A percentile compares a stretch with the other conserved stretches of the same genome.
These are phyloP conservation scores for Pollimyrus isidori DNA, from an alignment of 2,113 vertebrate genomes.

Conservation along the genomic window DNA sequence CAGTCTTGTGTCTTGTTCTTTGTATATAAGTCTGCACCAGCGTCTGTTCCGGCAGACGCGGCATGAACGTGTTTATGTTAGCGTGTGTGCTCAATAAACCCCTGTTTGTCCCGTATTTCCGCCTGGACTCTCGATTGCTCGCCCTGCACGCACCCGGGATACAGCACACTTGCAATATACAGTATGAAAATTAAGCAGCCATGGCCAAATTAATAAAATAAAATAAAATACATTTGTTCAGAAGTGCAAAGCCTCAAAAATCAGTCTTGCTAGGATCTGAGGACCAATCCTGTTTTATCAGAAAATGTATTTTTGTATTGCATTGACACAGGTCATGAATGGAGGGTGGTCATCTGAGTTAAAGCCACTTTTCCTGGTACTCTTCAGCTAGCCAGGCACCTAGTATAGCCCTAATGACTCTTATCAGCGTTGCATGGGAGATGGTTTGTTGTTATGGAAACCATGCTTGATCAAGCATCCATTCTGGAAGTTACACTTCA, in stretches of 20 bases:
- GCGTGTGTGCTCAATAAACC: too few species aligned
- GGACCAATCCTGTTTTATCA: background rate
- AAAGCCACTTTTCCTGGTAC: conserved; percentile 44
- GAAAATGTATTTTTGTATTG: conserved; percentile 4
- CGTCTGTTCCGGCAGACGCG: too few species aligned
- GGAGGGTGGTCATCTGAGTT: conserved; percentile 36
- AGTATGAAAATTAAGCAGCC: background rate
- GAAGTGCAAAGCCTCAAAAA: background rate
- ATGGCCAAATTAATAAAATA: background rate
- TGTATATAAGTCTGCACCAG: too few species aligned
- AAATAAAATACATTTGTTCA: background rate
- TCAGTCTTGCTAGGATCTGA: background rate
- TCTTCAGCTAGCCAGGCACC: conserved; percentile 61
- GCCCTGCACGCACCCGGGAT: too few species aligned
- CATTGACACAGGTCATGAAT: conserved; percentile 39
- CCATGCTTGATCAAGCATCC: conserved; percentile 57
- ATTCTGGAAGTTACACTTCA: conserved; percentile 58
- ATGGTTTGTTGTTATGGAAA: conserved; percentile 55
- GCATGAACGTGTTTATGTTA: too few species aligned
- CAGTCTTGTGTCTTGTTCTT: too few species aligned
- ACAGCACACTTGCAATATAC: too few species aligned
- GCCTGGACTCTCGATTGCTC: too few species aligned
- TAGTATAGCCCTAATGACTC: conserved; percentile 28
- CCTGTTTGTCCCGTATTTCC: too few species aligned
- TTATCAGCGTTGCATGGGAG: conserved; percentile 51